Base-by-base conservation (phyloP, 2,888 invertebrate species). In the Oeneis ivallda region DNA sequence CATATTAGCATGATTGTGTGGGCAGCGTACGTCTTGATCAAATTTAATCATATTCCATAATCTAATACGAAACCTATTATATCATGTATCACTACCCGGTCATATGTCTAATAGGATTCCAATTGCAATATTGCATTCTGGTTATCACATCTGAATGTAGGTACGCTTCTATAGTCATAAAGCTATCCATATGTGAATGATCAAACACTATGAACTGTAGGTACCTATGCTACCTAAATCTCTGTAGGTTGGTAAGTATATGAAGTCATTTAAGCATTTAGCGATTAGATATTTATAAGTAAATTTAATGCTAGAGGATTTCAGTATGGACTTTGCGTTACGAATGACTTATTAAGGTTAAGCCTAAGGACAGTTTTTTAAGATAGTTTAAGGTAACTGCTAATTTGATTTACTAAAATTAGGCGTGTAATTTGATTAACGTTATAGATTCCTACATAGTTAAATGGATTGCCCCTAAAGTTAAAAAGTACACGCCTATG, bases 61-160 rank as follows among this genome's bases (percentile, higher is more conserved):
- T 76, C 82, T 82, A 80, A 81, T 80, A 75, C 78, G 80, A 82
- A 84, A 79, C 84, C 84, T 85, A 85, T 87, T 85, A 84, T 79
- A 74, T 81, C 79, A 75, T 80, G 82, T 82, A 83, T 79, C 82
- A 78, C 72, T 79, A 83, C 64, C 70, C 77, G 75, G 74, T 78
- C 85, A 81, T 84, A 85, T 79, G 86, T 86, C 86, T 88, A 87
- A 89, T 87, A 82, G 87, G 86, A 88, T 86, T 84, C 79, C 77
- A 76, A 86, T 85, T 82, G 85, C 83, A 83, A 85, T 83, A 86
- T 85, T 82, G 85, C 83, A 83, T 86, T 83, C 86, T 86, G 85
- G 84, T 84, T 86, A 84, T 83, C 83, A 78, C 78, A 85, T 83
- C 80, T 78, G 75, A 61, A 64, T 71, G 65, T 71, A 70, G 63